These are phyloP conservation scores for Globodera ellingtonae DNA, from an alignment of 1,140 invertebrate species.

Conservation along the genomic window DNA sequence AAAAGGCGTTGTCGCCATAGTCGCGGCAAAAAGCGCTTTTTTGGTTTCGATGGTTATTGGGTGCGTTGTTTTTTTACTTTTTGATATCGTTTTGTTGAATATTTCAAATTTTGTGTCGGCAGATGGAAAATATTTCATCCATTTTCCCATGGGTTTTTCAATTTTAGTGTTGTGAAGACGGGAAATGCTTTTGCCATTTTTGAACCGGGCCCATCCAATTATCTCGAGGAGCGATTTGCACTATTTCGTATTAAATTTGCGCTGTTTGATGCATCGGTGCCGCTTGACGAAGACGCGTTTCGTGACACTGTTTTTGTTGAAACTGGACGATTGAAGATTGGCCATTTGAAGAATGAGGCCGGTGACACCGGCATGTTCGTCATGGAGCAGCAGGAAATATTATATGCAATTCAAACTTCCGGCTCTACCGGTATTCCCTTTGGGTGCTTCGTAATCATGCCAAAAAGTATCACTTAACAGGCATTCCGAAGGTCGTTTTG, in stretches of 20 bases:
- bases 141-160: background rate
- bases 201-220: background rate
- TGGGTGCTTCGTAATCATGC: background rate
- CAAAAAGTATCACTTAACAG: background rate
- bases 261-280: background rate
- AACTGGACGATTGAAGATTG: background rate
- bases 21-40: slow-evolving; percentile 13
- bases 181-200: background rate
- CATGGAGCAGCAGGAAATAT: background rate
- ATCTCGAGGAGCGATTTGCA: background rate
- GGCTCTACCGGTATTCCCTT: slow-evolving; percentile 27
- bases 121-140: too few species aligned
- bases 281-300: background rate
- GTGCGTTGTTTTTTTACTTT: slow-evolving; percentile 4
- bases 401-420: slow-evolving; percentile 36
- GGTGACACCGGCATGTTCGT: background rate
- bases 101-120: background rate
- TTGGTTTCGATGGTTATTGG: slow-evolving; percentile 22
- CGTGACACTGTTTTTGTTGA: background rate
- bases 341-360: background rate
- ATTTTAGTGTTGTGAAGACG: background rate
- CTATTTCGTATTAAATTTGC: background rate
- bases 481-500: slow-evolving; percentile 29
- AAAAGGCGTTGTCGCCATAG: slow-evolving; percentile 20
- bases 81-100: background rate